Conservation (phyloP, 2,888 invertebrate species). For the Polymixis lichenea region DNA sequence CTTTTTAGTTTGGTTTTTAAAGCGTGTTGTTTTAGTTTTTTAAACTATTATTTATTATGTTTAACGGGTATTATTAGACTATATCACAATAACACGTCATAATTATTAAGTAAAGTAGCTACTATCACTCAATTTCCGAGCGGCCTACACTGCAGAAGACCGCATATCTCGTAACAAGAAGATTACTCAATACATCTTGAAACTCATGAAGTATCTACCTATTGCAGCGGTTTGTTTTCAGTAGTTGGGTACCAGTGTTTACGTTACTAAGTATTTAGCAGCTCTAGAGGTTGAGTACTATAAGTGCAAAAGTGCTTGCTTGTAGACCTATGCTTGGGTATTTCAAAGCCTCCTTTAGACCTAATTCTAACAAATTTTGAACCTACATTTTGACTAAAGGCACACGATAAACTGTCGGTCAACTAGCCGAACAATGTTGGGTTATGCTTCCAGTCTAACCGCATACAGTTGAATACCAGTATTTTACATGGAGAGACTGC, state of each 20-base stretch:
- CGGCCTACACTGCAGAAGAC: no score
- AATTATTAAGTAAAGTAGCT: not conserved
- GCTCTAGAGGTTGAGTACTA: constrained; percentile 8
- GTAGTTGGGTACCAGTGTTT: constrained; percentile 34
- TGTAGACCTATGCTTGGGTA: not conserved
- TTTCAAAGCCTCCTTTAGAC: not conserved
- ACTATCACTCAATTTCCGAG: no score
- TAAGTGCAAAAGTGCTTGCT: constrained; percentile 10
- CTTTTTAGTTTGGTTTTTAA: no score
- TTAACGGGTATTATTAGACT: not conserved
- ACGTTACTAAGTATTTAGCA: constrained; percentile 42
- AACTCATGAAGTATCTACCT: constrained; percentile 29
- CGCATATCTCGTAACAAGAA: no score
- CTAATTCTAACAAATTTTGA: constrained; percentile 1
- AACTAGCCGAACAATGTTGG: not conserved
- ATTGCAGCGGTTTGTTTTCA: constrained; percentile 44
- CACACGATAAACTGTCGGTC: not conserved
- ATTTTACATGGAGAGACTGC: no score
- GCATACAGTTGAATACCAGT: not conserved
- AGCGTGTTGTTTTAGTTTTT: no score
- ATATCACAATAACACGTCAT: constrained; percentile 10
- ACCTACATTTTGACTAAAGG: not conserved
- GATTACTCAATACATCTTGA: constrained; percentile 23
- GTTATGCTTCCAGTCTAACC: not conserved
- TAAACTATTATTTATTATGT: no score